Evolutionary conservation across 2,113 vertebrate genomes (phyloP), one percentile per base, ranked within the genome.

Genomic region (Neolamprologus tretocephalus): DNA sequence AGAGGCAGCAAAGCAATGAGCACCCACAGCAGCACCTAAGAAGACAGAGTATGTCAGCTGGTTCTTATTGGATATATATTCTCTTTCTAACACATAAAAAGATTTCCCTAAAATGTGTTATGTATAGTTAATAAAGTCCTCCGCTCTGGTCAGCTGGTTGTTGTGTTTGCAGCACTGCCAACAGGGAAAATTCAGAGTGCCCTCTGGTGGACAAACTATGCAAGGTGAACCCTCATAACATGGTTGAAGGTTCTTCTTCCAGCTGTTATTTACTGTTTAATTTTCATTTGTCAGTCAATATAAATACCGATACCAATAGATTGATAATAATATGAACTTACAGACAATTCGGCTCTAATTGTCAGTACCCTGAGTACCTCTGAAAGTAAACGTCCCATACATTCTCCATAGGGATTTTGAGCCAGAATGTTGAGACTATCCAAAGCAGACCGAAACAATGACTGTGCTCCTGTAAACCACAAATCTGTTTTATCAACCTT

Each of bases 1-100:
- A 96, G 91, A 58, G 96, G 94, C 94, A 97, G 90, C 86, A 97
- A 88, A 93, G 95, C 96, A 51, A 96, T 88, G 35, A 96, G 91
- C 82, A 95, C 93, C 95, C 95, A 96, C 28, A 96, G 90, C 86
- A 96, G 89, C 93, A 96, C 94, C 96, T 97, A 55, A 71, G 19
- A 63, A 81, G 58, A 83, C 57, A 86, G 28, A 87, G 9, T 19
- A 54, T 33, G 78, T 57, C 31, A 86, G 51, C 8, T 83, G 49
- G 28, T 35, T 37, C 19, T 66, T 66, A 66, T 75, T 28, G 0
- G 40, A 73, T 47, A 47, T 28, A 28, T 45, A 5, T 73, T 45
- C 2, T 28, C 40, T 75, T 19, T 47, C 23, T 5, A 45, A 75
- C 8, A 47, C 6, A 17, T 45, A 3, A 45, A 73, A 26, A 7